Conservation (phyloP, 2,113 vertebrate genomes). For the Psittacula cyanocephala region DNA sequence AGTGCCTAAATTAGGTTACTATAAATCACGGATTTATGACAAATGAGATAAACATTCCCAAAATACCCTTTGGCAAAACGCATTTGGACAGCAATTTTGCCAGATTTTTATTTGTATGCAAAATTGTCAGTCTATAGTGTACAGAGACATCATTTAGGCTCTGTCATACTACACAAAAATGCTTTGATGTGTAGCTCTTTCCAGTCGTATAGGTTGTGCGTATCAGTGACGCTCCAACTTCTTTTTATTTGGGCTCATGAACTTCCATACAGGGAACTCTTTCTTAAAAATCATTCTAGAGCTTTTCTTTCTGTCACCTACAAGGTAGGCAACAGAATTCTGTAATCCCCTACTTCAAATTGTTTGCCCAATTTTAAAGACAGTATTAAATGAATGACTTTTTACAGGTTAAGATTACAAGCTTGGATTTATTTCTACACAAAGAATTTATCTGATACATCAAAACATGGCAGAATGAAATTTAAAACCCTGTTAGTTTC, state of each 20-base stretch:
- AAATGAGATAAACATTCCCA: constrained; percentile 38
- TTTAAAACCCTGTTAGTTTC: neutral
- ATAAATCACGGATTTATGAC: constrained; percentile 42
- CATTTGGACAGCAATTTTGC: constrained; percentile 31
- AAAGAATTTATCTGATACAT: neutral
- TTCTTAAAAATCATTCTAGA: neutral
- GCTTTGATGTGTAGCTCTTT: neutral
- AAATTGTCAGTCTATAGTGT: constrained; percentile 30
- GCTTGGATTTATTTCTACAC: neutral
- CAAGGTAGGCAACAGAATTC: neutral
- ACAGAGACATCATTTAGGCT: constrained; percentile 22
- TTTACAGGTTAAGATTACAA: neutral
- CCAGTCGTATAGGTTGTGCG: neutral
- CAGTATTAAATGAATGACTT: neutral
- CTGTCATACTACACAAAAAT: constrained; percentile 13
- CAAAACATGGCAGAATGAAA: neutral
- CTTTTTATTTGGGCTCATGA: neutral
- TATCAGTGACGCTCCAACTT: neutral
- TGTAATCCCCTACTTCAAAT: neutral
- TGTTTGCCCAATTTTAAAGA: neutral
- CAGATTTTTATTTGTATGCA: constrained; percentile 55
- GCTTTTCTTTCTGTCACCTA: neutral
- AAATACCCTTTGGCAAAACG: constrained; percentile 59
- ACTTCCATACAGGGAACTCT: neutral
- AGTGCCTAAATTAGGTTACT: constrained; percentile 42